phyloP scores from a whole-genome alignment of 2,113 vertebrate genomes.

The Alexandromys fortis region DNA sequence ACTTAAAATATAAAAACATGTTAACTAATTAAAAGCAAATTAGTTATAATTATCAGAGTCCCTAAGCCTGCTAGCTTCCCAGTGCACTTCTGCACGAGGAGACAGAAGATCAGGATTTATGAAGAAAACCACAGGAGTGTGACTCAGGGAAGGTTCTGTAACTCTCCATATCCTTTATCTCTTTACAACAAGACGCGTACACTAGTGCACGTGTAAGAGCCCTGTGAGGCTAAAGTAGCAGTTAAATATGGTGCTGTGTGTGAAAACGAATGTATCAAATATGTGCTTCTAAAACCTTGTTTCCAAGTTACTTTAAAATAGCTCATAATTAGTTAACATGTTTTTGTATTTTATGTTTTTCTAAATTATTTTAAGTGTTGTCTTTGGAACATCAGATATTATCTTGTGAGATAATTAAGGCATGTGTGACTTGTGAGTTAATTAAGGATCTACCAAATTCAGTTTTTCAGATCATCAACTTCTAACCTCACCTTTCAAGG shows the following conservation, averaged over 20 bases:
- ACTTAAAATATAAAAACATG: background rate
- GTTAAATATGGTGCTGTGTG: background rate
- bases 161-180: background rate
- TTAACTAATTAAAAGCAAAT: background rate
- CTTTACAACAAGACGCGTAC: background rate
- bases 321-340: background rate
- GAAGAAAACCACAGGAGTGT: background rate
- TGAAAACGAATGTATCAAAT: background rate
- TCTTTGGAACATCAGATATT: conserved; percentile 31
- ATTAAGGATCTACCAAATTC: conserved; percentile 3
- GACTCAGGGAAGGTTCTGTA: background rate
- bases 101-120: background rate
- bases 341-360: conserved; percentile 28
- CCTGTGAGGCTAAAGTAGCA: background rate
- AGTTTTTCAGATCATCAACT: conserved; percentile 26
- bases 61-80: background rate
- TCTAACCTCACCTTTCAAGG: background rate
- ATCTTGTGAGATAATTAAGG: conserved; percentile 22
- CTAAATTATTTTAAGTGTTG: conserved; percentile 31
- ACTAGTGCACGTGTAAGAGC: background rate
- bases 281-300: background rate
- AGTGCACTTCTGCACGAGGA: background rate
- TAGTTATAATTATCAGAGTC: background rate
- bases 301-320: conserved; percentile 14
- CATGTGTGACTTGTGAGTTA: background rate